Base-by-base conservation (phyloP, 2,888 invertebrate genomes). In the Lepidocyrtinus sp. region DNA sequence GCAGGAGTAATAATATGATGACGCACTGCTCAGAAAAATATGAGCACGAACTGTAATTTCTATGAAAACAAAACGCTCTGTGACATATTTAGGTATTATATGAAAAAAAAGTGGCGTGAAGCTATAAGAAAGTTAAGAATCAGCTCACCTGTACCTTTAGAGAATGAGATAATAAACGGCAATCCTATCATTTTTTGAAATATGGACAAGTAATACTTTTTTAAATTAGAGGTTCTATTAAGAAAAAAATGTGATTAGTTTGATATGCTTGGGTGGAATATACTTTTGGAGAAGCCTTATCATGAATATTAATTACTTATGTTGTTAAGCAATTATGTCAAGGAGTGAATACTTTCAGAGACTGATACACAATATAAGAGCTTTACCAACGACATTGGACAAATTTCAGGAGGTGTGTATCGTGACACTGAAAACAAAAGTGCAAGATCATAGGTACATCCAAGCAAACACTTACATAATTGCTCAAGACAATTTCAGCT, bases 291-390 rank as follows among this genome's bases (percentile, higher is more conserved):
- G 79, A 74, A 69, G 62, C 55, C 17, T 17, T 55, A 55, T 64
- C 63, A 80, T 81, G 75, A 81, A 81, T 81, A 81, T 81, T 81
- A 81, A 81, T 81, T 81, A 75, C 81, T 45, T 25, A 12, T 24
- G 24, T 55, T 72, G 81, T 81, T 81, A 62, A 81, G 81, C 75
- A 81, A 81, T 81, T 75, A 81, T 81, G 81, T 81, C 81, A 81
- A 81, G 81, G 81, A 81, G 72, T 81, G 75, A 75, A 81, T 81
- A 80, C 61, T 64, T 65, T 55, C 2, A 9, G 12, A 9, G n/a
- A 55, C 55, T 3, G 15, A n/a, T n/a, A n/a, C n/a, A n/a, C 55
- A 55, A 55, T n/a, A 55, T n/a, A 55, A 55, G n/a, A 55, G 55
- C 36, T 7, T 5, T 12, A 12, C 5, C 36, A 36, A 36, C 36